Evolutionary conservation across 2,888 invertebrate species (phyloP), one percentile per base, ranked within the genome.

Genomic region (Listrodromus nycthemerus): DNA sequence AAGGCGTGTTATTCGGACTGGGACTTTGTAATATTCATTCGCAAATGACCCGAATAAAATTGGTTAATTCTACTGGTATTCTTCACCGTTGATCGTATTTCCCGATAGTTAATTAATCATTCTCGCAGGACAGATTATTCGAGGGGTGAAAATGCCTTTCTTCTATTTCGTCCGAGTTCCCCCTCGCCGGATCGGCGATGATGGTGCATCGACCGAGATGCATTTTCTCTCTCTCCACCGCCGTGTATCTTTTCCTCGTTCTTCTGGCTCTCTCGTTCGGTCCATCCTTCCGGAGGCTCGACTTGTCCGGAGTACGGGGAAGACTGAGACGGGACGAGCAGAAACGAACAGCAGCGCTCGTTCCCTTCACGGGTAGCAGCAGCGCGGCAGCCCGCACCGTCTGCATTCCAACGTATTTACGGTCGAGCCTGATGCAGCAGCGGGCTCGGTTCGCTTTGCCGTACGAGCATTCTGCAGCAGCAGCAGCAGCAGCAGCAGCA

Each of bases 401-500:
- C 88, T 87, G 88, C 88, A 88, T 88, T 88, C 88, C 88, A 88
- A 85, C 86, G 87, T 88, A 86, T 88, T 86, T 87, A 87, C 86
- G 87, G 87, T 88, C 86, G 85, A 83, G 83, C 85, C 87, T 84
- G 82, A 75, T 82, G 82, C 86, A 74, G 70, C 78, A 30, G 67
- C 75, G 41, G 41, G 55, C 79, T 67, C 84, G 80, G 82, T 82
- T 85, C 82, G 82, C 84, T 84, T 79, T 83, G 80, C 83, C 84
- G 78, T 86, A 79, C 82, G 75, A 82, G 73, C 82, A 83, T 86
- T 83, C 85, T 82, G 30, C 81, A 80, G 70, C 73, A 41, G 77
- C 58, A 70, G 52, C 50, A 81, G 65, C 75, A 81, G 65, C 75
- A 69, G 71, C 71, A 61, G 77, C 58, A 70, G 63, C 50, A 69